Base-by-base conservation (phyloP, 2,113 vertebrate genomes). In the Barnardius zonarius region DNA sequence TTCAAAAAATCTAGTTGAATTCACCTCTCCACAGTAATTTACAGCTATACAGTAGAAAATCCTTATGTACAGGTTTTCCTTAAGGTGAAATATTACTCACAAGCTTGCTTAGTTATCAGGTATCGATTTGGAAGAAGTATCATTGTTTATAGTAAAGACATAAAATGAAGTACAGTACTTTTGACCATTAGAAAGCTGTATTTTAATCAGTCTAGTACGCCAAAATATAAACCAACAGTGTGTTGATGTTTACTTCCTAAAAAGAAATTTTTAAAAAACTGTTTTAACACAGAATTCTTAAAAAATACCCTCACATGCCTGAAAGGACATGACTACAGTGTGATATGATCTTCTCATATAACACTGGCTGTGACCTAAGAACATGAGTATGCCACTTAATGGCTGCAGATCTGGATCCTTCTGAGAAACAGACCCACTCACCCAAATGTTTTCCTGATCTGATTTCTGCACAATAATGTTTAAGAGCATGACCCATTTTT, bases 181-280 rank as follows among this genome's bases (percentile, higher is more conserved):
- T 33, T 74, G 72, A 88, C 28, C 31, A 46, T n/a, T 61, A 73
- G 5, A 10, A 82, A 91, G 78, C 77, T 86, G 80, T 33, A 90
- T 88, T 95, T 95, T 91, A 97, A 90, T 23, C 70, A 51, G 62
- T 14, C 69, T 43, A 83, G 33, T 31, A 78, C 86, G 59, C 73
- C 20, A 54, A 52, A 79, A 85, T 63, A 88, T 78, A 84, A 87
- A 92, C 86, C 31, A 81, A 70, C 3, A 5, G 82, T 43, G 17
- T 23, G 28, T 25, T 86, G 52, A 86, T 43, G 27, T 69, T 30
- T 30, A 28, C 55, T 41, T 37, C 17, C 49, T 20, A 54, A 88
- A 88, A 94, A 91, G 20, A 13, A 10, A 7, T 51, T 84, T 92
- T 93, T 19, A 17, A 24, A 8, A 44, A 43, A 75, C 63, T 63